These are phyloP conservation scores for Mya arenaria DNA, from an alignment of 1,140 invertebrate species.

Conservation along the genomic window DNA sequence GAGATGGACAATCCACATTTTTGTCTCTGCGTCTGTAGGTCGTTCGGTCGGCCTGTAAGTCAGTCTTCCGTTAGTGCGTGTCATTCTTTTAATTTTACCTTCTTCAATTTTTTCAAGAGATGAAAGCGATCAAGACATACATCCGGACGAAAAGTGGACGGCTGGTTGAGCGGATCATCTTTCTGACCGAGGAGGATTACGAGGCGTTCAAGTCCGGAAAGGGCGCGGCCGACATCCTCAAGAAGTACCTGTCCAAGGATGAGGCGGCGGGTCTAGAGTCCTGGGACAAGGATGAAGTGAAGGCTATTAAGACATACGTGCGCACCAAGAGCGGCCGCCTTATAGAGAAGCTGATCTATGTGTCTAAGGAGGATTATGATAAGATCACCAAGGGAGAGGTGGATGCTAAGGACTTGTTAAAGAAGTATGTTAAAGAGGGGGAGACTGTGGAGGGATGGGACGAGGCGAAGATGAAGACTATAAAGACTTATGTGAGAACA, in stretches of 20 bases:
- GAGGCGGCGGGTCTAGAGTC: conserved; percentile 77
- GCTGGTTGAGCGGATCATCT: conserved; percentile 76
- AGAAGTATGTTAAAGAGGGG: conserved; percentile 76
- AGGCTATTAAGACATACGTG: conserved; percentile 78
- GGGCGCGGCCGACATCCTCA: conserved; percentile 70
- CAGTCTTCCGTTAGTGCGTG: too few relatives aligned
- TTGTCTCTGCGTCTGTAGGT: too few relatives aligned
- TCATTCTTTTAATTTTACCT: too few relatives aligned
- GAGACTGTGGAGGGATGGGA: conserved; percentile 78
- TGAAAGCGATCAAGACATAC: conserved; percentile 79
- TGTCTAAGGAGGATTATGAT: conserved; percentile 79
- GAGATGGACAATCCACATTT: too few relatives aligned
- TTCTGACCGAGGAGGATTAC: conserved; percentile 78
- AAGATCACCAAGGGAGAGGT: conserved; percentile 73
- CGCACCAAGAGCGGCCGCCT: conserved; percentile 79
- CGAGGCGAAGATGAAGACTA: conserved; percentile 79
- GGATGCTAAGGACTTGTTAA: conserved; percentile 74
- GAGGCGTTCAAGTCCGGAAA: conserved; percentile 75
- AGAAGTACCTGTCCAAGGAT: conserved; percentile 77
- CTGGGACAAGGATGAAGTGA: conserved; percentile 80
- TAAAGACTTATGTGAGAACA: conserved; percentile 78
- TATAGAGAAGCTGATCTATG: conserved; percentile 78
- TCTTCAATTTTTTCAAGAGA: conserved; percentile 71
- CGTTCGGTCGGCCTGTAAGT: too few relatives aligned
- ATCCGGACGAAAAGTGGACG: conserved; percentile 80